Evolutionary conservation across 2,888 invertebrate genomes (phyloP), one percentile per base, ranked within the genome.

Genomic region (Clivina fossor): DNA sequence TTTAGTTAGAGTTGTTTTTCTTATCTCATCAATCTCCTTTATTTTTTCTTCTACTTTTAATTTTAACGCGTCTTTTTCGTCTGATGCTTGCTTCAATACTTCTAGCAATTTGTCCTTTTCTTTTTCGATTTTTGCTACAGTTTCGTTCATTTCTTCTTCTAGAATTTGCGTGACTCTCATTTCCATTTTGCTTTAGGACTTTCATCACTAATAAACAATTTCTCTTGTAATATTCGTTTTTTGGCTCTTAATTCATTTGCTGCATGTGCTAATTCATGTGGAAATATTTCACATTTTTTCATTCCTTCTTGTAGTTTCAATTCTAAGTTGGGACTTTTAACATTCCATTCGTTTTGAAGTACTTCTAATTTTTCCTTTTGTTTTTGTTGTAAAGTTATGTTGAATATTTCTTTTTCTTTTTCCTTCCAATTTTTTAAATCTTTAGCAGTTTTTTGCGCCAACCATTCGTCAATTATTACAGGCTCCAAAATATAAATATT

Each of bases 341-440:
- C 3, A 11, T 56, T 60, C 65, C 64, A 63, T 37, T 59, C 59
- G 13, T 57, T 48, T 15, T 59, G 56, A 22, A 65, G 46, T 4
- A 53, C 28, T 4, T 51, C 37, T 13, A 65, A n/a, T 13, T 58
- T 58, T 11, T 60, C 58, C 38, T 64, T 60, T 55, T 64, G 60
- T 28, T 59, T 64, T 3, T 61, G 57, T 28, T 65, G 62, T 65
- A 84, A 80, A 71, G 84, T 83, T 33, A 72, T 69, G 64, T 80
- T 78, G 64, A 83, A 88, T 4, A 81, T 66, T 58, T 81, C 78
- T 65, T 85, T 82, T 64, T 87, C 83, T 19, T 79, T 76, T 58
- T 82, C 80, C 66, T 87, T 89, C 88, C 89, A 90, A 18, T 81
- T 81, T 65, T 86, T 85, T 1, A 90, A 71, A 58, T 87, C 86